These are phyloP conservation scores for Drosophila neotestacea DNA, from an alignment of 2,888 invertebrate genomes.

Conservation along the genomic window DNA sequence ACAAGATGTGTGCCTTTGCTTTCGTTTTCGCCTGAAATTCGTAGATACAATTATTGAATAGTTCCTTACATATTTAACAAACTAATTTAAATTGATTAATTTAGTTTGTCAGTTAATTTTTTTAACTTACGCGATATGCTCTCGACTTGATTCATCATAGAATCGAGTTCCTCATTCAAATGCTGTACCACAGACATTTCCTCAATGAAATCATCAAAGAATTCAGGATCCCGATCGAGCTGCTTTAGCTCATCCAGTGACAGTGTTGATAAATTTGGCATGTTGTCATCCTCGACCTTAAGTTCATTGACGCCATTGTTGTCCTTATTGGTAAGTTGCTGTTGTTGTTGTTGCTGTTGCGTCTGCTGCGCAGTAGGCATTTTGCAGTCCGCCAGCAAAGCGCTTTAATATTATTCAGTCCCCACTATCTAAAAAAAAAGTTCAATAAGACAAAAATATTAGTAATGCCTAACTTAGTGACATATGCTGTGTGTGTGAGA, in stretches of 20 bases:
- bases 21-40: conserved; percentile 87
- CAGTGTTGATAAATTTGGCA: conserved; percentile 84
- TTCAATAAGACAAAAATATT: background rate
- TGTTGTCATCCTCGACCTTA: conserved; percentile 47
- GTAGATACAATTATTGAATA: too few relatives aligned
- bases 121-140: conserved; percentile 87
- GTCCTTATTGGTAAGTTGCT: conserved; percentile 28
- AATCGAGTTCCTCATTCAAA: conserved; percentile 89
- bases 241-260: conserved; percentile 89
- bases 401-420: conserved; percentile 11
- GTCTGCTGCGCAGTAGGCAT: conserved; percentile 67
- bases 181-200: conserved; percentile 89
- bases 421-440: background rate
- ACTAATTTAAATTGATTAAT: too few relatives aligned
- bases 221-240: conserved; percentile 89
- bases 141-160: conserved; percentile 90
- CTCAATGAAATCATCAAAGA: conserved; percentile 90
- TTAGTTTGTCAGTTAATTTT: too few relatives aligned
- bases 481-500: background rate
- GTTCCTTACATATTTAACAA: too few relatives aligned
- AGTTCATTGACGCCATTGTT: conserved; percentile 44
- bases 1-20: conserved; percentile 86
- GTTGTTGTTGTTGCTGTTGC: conserved; percentile 41
- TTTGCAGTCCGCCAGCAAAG: conserved; percentile 37
- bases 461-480: background rate